Evolutionary conservation across 1,140 invertebrate genomes (phyloP), one percentile per base, ranked within the genome.

Genomic region (Hylaeus anthracinus): DNA sequence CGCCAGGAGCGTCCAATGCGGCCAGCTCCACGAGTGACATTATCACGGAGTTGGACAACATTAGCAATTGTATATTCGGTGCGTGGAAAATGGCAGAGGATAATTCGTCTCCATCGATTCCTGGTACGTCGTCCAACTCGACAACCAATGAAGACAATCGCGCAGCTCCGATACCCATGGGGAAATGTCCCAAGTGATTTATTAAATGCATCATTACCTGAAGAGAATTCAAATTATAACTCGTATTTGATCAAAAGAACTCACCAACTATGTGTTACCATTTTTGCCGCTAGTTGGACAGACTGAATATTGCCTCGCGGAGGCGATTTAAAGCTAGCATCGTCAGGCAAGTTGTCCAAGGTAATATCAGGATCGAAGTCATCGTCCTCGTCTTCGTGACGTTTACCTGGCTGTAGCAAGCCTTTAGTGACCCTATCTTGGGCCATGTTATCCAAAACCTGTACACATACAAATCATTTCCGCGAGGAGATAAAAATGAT

Each of bases 1-100:
- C 97, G 6, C 97, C 96, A 3, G 97, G 96, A 60, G 96, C 94
- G 88, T 98, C 96, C 60, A 98, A 90, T 8, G 97, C 95, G n/a
- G 98, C 97, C 66, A 99, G 92, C 91, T 99, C 98, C n/a, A 99
- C 96, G 58, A 99, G 94, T 1, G 98, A 99, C 83, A 98, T 96
- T 56, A 99, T 95, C 10, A 98, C 95, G 12, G 96, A 96, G 79
- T 96, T 95, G 81, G 97, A 98, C 0, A 99, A 92, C 86, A 98
- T 96, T 93, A 99, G 97, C 69, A 99, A 94, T 94, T 98, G 96
- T 84, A 97, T 95, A 93, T 99, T 98, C 37, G 98, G 97, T n/a
- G 97, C 96, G 76, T 95, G 94, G 88, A 99, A 97, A 67, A 98
- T 96, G 55, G 97, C 96, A 8, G 95, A 94, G 56, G 95, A 96